phyloP scores from a whole-genome alignment of 2,797 vertebrate species.

The Enteromius anoplus region DNA sequence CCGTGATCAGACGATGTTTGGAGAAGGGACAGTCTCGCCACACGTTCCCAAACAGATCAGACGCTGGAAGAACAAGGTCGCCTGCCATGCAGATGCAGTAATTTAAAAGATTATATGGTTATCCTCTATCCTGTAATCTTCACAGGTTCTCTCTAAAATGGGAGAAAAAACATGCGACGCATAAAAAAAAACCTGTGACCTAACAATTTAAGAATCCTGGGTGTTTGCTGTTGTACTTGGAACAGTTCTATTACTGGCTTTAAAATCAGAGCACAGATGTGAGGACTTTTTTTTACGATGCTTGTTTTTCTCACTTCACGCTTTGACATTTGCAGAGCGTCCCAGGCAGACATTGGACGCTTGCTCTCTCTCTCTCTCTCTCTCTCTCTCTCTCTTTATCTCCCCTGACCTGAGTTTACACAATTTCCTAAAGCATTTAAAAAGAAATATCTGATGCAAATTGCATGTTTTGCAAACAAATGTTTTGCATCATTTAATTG shows the following conservation, averaged over 20 bases:
- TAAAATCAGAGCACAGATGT: constrained; percentile 71
- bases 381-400: not conserved
- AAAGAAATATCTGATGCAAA: constrained; percentile 50
- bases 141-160: constrained; percentile 56
- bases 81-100: constrained; percentile 68
- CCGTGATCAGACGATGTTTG: constrained; percentile 34
- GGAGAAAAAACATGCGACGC: constrained; percentile 54
- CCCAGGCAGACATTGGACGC: constrained; percentile 44
- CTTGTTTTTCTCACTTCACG: constrained; percentile 63
- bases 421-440: constrained; percentile 56
- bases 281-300: constrained; percentile 66
- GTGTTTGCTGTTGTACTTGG: constrained; percentile 63
- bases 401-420: constrained; percentile 44
- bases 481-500: constrained; percentile 57
- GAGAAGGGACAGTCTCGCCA: constrained; percentile 52
- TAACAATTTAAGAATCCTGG: constrained; percentile 72
- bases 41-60: constrained; percentile 58
- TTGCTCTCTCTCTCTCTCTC: constrained; percentile 1
- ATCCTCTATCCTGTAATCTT: constrained; percentile 73
- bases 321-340: constrained; percentile 60
- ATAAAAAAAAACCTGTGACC: constrained; percentile 65
- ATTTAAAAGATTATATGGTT: constrained; percentile 72
- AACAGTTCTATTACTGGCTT: constrained; percentile 70
- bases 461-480: constrained; percentile 49
- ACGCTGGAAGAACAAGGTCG: constrained; percentile 58